Base-by-base conservation (phyloP, 2,113 vertebrate species). In the Psilopsiagon aurifrons region DNA sequence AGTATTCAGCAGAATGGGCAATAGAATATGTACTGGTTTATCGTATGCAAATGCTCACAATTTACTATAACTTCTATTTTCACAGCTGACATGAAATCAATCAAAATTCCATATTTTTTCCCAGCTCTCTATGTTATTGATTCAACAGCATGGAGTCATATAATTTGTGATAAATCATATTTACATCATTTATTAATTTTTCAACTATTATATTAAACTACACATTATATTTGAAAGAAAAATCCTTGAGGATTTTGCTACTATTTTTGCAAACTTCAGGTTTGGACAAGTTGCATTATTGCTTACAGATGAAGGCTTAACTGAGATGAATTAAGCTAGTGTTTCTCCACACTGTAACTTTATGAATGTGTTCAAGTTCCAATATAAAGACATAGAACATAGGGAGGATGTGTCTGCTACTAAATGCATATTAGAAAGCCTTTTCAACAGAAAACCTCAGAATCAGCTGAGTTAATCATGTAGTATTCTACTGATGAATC, bases 241-340 rank as follows among this genome's bases (percentile, higher is more conserved):
- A 84, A 55, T 0, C 14, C 16, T 71, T 49, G 49, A 89, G 47
- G 51, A 68, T 86, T 86, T 86, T 90, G 18, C 11, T 88, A n/a
- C 18, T 82, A n/a, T 76, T 81, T 93, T 90, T 87, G 24, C 14
- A 74, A 60, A 64, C 24, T 55, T 67, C 14, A 62, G 17, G 9
- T 86, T 86, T 78, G 27, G 33, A 63, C 5, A 83, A 77, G 28
- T 86, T 71, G 37, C 4, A 11, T 86, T 94, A 93, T 91, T 94
- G 29, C 47, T 95, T 93, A 62, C 88, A 94, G 77, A 86, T 89
- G 76, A 93, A 91, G 63, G 57, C 19, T 84, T 90, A 90, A 86
- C 62, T 88, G 69, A 94, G 49, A 89, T 75, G 23, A 91, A 86
- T 90, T 94, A 82, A 24, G 17, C 11, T 71, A 75, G 33, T 47